phyloP scores from a whole-genome alignment of 1,140 invertebrate species.

The Lineus longissimus region DNA sequence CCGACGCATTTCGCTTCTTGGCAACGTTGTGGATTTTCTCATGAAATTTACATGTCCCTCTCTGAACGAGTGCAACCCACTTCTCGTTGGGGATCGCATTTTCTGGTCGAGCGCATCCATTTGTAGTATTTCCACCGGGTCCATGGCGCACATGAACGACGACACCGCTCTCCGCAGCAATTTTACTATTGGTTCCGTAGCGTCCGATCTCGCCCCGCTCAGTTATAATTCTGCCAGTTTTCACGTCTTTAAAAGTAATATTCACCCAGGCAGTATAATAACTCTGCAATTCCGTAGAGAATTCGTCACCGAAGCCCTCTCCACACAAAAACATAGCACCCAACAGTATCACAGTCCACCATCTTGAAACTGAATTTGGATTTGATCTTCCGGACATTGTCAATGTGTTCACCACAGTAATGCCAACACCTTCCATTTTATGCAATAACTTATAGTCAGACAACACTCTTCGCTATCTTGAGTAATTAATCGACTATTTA shows the following conservation, averaged over 20 bases:
- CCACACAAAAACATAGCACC: not conserved
- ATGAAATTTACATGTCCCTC: not conserved
- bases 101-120: not conserved
- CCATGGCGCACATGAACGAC: conserved; percentile 60
- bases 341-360: conserved; percentile 1
- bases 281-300: not conserved
- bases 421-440: no score
- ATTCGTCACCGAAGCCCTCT: not conserved
- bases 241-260: conserved; percentile 44
- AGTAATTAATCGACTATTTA: no score
- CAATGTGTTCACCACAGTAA: no score
- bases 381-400: no score
- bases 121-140: not conserved
- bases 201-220: conserved; percentile 60
- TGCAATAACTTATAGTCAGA: no score
- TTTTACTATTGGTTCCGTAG: conserved; percentile 63
- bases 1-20: not conserved
- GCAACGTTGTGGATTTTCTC: not conserved
- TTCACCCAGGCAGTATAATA: conserved; percentile 34
- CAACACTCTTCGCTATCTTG: no score
- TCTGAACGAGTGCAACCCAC: not conserved
- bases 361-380: not conserved
- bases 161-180: conserved; percentile 60
- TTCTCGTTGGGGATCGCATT: not conserved
- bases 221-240: conserved; percentile 35